Conservation (phyloP, 2,888 invertebrate species). For the Nudaria mundana region DNA sequence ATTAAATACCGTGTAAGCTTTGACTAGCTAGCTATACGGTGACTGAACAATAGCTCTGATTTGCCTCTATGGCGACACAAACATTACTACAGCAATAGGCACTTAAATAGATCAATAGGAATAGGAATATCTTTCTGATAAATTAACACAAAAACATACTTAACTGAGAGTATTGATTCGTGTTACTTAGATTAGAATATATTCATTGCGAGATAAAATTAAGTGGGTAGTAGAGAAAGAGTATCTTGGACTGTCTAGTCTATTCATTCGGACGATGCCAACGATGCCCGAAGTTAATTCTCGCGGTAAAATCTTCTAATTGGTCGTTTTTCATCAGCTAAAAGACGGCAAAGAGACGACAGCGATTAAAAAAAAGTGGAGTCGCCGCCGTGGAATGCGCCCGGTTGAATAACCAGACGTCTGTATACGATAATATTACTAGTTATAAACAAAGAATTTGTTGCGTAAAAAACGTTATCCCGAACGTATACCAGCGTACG, state of each 20-base stretch:
- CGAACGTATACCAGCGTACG: conserved; percentile 60
- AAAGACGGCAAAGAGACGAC: conserved; percentile 40
- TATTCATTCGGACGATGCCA: conserved; percentile 20
- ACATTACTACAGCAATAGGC: conserved; percentile 56
- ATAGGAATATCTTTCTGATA: conserved; percentile 52
- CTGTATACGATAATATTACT: conserved; percentile 53
- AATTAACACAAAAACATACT: conserved; percentile 45
- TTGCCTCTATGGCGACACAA: conserved; percentile 58
- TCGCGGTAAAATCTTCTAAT: conserved; percentile 72
- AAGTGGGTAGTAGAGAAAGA: conserved; percentile 15
- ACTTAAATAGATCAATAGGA: too few species aligned
- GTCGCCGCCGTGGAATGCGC: conserved; percentile 75
- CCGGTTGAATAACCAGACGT: conserved; percentile 79
- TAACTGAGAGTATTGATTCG: conserved; percentile 45
- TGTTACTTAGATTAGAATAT: conserved; percentile 44
- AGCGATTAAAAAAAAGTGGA: conserved; percentile 74
- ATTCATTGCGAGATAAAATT: conserved; percentile 36
- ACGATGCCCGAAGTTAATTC: conserved; percentile 68
- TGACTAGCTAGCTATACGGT: too few species aligned
- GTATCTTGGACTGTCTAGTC: conserved; percentile 11
- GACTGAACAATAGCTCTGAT: conserved; percentile 49
- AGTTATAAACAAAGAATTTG: conserved; percentile 73
- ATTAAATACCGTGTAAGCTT: too few species aligned
- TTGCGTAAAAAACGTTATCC: conserved; percentile 77
- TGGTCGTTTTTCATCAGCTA: conserved; percentile 58